Base-by-base conservation (phyloP, 2,888 invertebrate genomes). In the Neoaliturus tenellus region DNA sequence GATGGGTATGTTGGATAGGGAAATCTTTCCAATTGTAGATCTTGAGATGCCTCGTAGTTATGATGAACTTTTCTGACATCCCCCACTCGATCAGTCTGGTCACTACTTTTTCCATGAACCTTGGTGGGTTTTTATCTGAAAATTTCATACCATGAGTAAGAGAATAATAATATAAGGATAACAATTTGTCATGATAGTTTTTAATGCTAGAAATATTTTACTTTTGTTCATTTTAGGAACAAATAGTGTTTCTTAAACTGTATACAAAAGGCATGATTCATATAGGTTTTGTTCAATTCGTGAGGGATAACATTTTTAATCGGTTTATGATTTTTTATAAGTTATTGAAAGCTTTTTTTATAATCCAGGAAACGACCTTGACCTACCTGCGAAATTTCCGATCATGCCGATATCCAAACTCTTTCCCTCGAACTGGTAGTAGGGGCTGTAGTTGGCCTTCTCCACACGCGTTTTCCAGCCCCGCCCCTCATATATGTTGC, bases 1-100 rank as follows among this genome's bases (percentile, higher is more conserved):
- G 51, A 23, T 51, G 20, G 20, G 5, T 51, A 23, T 23, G 6
- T 23, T 51, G 2, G 20, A 20, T 28, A 5, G 25, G 25, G 10
- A 62, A 12, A 31, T 62, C 62, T 28, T 71, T 71, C 71, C 71
- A 71, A 39, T 71, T 71, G 41, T 71, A 71, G 0, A 71, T 71
- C 25, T 71, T 71, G n/a, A 71, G 23, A 35, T 71, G 39, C 20
- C 71, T 71, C 1, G 71, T 71, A n/a, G 10, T 39, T 0, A 39
- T 23, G 23, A 71, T 39, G 17, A 71, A 71, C 20, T 39, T 71
- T n/a, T 71, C 39, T 5, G 35, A 39, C 71, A 71, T 71, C 17
- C 71, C 71, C 35, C 20, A 41, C 20, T 71, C 39, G 6, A 71
- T 39, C 12, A 71, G 71, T 20, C 6, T 71, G 5, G 71, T 71